Evolutionary conservation across 37 sponge, comb jelly and placozoan species (phyloP).

Genomic region (Beroe forskalii): DNA sequence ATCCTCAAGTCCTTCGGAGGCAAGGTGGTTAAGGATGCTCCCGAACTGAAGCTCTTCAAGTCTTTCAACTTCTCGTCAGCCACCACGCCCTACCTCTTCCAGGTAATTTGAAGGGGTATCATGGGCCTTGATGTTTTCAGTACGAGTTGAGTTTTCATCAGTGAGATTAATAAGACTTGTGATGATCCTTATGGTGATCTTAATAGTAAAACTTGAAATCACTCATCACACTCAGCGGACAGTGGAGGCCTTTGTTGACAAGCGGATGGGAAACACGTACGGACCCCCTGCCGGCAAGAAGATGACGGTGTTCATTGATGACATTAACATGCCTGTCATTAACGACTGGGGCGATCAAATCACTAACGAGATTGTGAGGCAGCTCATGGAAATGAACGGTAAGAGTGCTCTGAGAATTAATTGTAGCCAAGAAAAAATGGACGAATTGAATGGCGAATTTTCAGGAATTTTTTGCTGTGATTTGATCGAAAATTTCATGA

Average conservation of each 20-base stretch:
- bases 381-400: slow-evolving; percentile 65
- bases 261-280: slow-evolving; percentile 64
- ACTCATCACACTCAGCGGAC: slow-evolving; percentile 48
- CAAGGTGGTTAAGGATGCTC: slow-evolving; percentile 18
- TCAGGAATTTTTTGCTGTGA: too few species aligned
- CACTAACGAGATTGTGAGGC: slow-evolving; percentile 65
- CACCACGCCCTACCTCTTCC: slow-evolving; percentile 67
- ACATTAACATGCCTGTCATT: slow-evolving; percentile 68
- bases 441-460: too few species aligned
- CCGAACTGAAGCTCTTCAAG: slow-evolving; percentile 63
- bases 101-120: slow-evolving; percentile 44
- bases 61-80: slow-evolving; percentile 68
- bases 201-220: too few species aligned
- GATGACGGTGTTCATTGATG: slow-evolving; percentile 67
- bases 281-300: slow-evolving; percentile 68
- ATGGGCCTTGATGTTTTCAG: too few species aligned
- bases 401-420: too few species aligned
- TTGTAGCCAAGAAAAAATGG: too few species aligned
- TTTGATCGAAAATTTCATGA: too few species aligned
- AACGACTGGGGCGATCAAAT: slow-evolving; percentile 64
- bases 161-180: too few species aligned
- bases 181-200: too few species aligned
- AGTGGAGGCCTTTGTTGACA: slow-evolving; percentile 64
- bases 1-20: slow-evolving; percentile 64
- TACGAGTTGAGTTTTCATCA: too few species aligned